phyloP scores from a whole-genome alignment of 1,140 invertebrate species.

The Belonocnema kinseyi region DNA sequence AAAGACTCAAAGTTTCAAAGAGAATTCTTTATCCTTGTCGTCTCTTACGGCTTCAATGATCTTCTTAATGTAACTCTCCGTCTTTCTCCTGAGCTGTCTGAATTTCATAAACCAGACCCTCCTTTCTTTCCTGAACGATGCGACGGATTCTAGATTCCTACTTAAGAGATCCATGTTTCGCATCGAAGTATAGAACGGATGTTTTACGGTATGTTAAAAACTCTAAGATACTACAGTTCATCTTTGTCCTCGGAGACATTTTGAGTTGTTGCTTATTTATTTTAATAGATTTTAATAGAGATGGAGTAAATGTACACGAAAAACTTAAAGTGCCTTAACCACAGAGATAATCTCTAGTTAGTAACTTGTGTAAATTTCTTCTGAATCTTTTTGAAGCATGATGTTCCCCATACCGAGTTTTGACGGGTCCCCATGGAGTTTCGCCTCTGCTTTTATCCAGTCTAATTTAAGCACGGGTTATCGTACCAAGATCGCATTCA shows the following conservation, averaged over 20 bases:
- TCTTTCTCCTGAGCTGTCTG: not conserved
- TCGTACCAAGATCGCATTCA: not conserved
- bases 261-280: not conserved
- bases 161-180: not conserved
- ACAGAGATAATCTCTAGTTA: not conserved
- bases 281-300: not conserved
- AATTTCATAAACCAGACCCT: not conserved
- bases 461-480: not conserved
- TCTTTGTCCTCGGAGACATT: not conserved
- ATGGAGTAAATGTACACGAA: not conserved
- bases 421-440: not conserved
- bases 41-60: not conserved
- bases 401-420: not conserved
- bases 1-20: too few relatives aligned
- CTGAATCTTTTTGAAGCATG: not conserved
- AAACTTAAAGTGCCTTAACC: not conserved
- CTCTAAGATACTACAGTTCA: not conserved
- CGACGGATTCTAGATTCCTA: not conserved
- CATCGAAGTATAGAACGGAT: not conserved
- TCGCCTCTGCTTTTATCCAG: not conserved
- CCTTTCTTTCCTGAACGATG: not conserved
- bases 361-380: not conserved
- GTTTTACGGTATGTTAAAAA: not conserved
- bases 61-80: not conserved
- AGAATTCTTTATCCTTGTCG: not conserved